Base-by-base conservation (phyloP, 2,797 vertebrate genomes). In the Neopelma chrysocephalum region DNA sequence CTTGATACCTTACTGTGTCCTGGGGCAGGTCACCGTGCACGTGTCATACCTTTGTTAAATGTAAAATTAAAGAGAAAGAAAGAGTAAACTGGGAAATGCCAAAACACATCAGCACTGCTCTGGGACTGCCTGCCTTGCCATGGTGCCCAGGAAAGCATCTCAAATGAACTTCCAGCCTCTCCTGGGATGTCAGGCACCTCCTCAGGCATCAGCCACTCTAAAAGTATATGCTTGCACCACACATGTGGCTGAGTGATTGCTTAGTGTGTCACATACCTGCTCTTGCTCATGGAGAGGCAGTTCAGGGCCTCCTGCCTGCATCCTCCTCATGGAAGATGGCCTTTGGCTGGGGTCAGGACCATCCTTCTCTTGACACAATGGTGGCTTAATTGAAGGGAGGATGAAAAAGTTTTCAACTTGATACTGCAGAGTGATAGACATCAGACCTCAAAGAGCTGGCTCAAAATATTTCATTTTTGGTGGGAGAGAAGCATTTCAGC, bases 201-300 rank as follows among this genome's bases (percentile, higher is more conserved):
- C 54, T 56, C 26, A 42, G 60, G 25, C 32, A 23, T 9, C 2
- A 3, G 27, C 8, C 15, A 3, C 15, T n/a, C 53, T 47, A 17
- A 21, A 71, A 71, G 27, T 25, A 5, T 14, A 38, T 40, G 29
- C 58, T 27, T 40, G 32, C 15, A 50, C 60, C n/a, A 9, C 19
- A 26, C 25, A 4, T 31, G 23, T 1, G 4, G 7, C 42, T 56
- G 31, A 22, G 12, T 36, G 38, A 47, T 68, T 62, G n/a, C 22
- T 56, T 50, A 66, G 15, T 6, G 38, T 42, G 51, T 38, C 12
- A 18, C 7, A 25, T 26, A 47, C n/a, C 5, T 32, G 62, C 34
- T 89, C 31, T 14, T 1, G 1, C 36, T 18, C 6, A 0, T n/a
- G n/a, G 19, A 57, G 71, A 22, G 26, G 26, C n/a, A 61, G 32